Base-by-base conservation (phyloP, 2,797 vertebrate species). In the Brachyalestes nurse region DNA sequence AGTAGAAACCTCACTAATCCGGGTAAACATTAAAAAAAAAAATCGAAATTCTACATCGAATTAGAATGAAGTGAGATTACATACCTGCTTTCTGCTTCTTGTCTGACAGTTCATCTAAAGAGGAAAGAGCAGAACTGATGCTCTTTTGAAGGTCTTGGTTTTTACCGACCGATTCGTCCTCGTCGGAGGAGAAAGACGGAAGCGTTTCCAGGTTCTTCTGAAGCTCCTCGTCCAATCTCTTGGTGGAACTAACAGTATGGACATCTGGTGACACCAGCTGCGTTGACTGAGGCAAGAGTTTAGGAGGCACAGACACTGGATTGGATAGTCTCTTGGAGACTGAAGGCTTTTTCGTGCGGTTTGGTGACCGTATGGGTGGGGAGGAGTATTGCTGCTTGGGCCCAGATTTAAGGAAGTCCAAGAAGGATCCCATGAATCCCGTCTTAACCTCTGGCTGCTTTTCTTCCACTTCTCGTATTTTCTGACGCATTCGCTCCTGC, bases 371-470 rank as follows among this genome's bases (percentile, higher is more conserved):
- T 2, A 97, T 92, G 2, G 97, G 95, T 88, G 95, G 97, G 66
- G 95, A 95, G 14, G 97, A 97, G 92, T 97, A 97, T 73, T 97
- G 96, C 67, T 98, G 97, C 88, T 97, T 98, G 71, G 97, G 97
- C 55, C 97, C 98, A 67, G 97, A 97, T 88, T 99, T 99, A 9
- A 99, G 93, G 85, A 99, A 99, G 92, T 99, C 98, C 80, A 99
- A 94, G 91, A 99, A 99, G 83, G 98, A 99, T 65, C 96, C 98
- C 6, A 99, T 97, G 88, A 99, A 99, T 78, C 98, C 98, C 28
- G 94, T 98, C 94, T 97, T 99, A 82, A 99, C 97, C 90, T 99
- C 98, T 66, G 98, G 98, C 77, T 99, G 98, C 84, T 99, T 99
- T 91, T 99, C 98, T 86, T 99, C 98, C 38, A 99, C 97, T 90